Evolutionary conservation across 2,888 invertebrate species (phyloP).

Genomic region (Caenorhabditis virilis): DNA sequence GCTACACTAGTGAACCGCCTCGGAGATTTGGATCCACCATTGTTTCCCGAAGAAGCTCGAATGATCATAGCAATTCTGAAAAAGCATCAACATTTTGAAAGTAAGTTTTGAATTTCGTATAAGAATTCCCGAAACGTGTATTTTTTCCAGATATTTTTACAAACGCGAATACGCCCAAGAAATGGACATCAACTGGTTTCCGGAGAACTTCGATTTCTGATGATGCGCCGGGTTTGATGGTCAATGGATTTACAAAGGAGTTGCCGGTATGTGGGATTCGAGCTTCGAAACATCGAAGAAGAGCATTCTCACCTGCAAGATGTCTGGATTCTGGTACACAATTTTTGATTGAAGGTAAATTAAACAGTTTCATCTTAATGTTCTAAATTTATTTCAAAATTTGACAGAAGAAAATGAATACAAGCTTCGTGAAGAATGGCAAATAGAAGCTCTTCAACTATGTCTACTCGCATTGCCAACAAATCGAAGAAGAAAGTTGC

Average conservation of each 20-base stretch:
- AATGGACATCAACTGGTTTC: background rate
- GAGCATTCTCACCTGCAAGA: slow-evolving; percentile 13
- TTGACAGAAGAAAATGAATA: slow-evolving; percentile 23
- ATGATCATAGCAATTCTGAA: slow-evolving; percentile 11
- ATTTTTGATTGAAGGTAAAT: slow-evolving; percentile 12
- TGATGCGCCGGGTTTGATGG: no score
- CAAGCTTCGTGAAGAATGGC: slow-evolving; percentile 28
- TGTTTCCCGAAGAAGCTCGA: slow-evolving; percentile 12
- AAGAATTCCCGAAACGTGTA: background rate
- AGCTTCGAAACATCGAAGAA: slow-evolving; percentile 20
- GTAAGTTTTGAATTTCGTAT: background rate
- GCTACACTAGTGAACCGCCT: slow-evolving; percentile 25
- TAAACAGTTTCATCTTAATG: background rate
- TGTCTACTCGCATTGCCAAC: slow-evolving; percentile 23
- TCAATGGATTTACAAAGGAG: slow-evolving; percentile 18
- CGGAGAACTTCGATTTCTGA: background rate
- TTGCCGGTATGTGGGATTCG: slow-evolving; percentile 14
- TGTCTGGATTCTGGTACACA: background rate
- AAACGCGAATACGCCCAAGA: background rate
- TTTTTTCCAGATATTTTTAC: background rate
- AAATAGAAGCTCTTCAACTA: slow-evolving; percentile 18
- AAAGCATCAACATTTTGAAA: slow-evolving; percentile 5
- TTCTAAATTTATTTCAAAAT: background rate
- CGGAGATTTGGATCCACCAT: slow-evolving; percentile 26
- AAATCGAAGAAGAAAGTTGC: slow-evolving; percentile 22